phyloP scores from a whole-genome alignment of 37 sponge, comb jelly and placozoan species.

The Spongilla lacustris region DNA sequence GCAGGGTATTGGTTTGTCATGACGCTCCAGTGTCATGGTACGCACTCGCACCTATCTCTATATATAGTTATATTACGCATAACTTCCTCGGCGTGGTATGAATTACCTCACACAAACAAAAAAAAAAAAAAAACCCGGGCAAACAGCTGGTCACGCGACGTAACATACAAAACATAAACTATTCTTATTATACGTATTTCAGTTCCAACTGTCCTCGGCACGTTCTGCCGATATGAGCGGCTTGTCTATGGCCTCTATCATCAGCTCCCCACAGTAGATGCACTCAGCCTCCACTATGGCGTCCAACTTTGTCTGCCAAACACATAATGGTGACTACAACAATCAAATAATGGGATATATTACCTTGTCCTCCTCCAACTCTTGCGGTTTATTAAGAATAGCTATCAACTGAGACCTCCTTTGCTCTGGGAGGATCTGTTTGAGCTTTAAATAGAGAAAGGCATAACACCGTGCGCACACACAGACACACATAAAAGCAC shows the following conservation, averaged over 20 bases:
- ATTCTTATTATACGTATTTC: background rate
- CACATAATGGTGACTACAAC: too few relatives aligned
- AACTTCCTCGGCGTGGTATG: background rate
- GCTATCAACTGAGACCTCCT: too few relatives aligned
- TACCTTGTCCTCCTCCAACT: too few relatives aligned
- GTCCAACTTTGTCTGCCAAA: slow-evolving; percentile 73
- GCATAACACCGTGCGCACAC: too few relatives aligned
- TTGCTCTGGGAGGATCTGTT: too few relatives aligned
- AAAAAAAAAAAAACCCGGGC: background rate
- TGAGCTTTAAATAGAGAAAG: too few relatives aligned
- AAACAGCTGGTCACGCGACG: too few relatives aligned
- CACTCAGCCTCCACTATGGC: slow-evolving; percentile 88
- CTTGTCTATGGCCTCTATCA: slow-evolving; percentile 70
- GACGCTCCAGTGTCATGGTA: too few relatives aligned
- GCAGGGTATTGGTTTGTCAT: slow-evolving; percentile 25
- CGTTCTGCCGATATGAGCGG: slow-evolving; percentile 12
- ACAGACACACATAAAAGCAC: too few relatives aligned
- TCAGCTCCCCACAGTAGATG: slow-evolving; percentile 86
- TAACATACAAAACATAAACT: too few relatives aligned
- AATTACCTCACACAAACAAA: background rate
- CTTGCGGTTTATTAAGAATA: too few relatives aligned
- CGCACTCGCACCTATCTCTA: background rate
- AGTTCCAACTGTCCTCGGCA: slow-evolving; percentile 36
- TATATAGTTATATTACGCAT: background rate
- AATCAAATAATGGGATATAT: too few relatives aligned